Evolutionary conservation across 2,888 invertebrate genomes (phyloP).

Genomic region (Aphidoletes aphidimyza): DNA sequence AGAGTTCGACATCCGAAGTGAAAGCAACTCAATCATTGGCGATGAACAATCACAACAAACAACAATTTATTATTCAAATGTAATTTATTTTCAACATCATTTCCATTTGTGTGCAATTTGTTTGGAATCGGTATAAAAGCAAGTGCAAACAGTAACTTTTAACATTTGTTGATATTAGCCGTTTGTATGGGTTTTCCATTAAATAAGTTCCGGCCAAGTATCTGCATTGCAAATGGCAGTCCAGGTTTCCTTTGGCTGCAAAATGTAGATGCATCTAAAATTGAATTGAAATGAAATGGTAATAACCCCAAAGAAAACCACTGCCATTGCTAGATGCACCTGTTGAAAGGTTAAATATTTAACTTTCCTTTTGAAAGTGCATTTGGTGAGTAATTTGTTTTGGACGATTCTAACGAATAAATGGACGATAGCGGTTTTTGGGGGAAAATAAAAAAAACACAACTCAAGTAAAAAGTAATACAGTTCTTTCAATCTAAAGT

Average conservation of each 20-base stretch:
- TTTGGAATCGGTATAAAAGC: not conserved
- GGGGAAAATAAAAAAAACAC: no score
- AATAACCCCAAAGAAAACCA: not conserved
- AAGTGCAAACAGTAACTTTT: not conserved
- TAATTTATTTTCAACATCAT: conserved; percentile 40
- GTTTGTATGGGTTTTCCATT: conserved; percentile 16
- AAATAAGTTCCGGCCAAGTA: conserved; percentile 4
- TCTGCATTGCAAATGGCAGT: no score
- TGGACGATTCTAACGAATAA: not conserved
- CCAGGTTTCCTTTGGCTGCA: no score
- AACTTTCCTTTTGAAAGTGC: not conserved
- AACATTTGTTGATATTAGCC: no score
- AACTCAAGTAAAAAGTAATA: no score
- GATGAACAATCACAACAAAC: conserved; percentile 34
- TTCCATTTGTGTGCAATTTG: conserved; percentile 41
- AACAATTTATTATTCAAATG: conserved; percentile 50
- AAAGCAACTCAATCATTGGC: conserved; percentile 33
- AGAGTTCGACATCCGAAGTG: not conserved
- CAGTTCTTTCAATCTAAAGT: no score
- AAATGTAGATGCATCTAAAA: not conserved
- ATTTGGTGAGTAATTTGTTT: not conserved
- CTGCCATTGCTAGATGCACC: not conserved
- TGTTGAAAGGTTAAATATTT: conserved; percentile 25
- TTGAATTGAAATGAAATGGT: not conserved
- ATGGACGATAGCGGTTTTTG: no score